A percentile compares a stretch with the other conserved stretches of the same genome.
These are phyloP conservation scores for Rhabdophis nuchalis DNA, from an alignment of 2,797 vertebrate species.

Conservation along the genomic window DNA sequence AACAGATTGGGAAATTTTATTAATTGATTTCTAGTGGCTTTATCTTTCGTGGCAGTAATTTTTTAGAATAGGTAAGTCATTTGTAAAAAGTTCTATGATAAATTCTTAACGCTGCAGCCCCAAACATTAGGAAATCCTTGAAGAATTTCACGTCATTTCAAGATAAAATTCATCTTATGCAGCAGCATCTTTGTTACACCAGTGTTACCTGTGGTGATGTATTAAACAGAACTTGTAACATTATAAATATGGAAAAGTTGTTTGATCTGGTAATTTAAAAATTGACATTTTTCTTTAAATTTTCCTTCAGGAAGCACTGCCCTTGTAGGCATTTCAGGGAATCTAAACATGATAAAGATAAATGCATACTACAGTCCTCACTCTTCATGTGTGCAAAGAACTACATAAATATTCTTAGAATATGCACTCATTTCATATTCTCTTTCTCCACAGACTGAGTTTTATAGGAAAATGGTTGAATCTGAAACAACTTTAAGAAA, in stretches of 20 bases:
- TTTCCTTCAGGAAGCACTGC: background rate
- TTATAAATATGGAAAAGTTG: background rate
- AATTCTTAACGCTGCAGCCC: background rate
- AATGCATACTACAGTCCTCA: background rate
- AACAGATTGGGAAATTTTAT: background rate
- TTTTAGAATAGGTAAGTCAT: background rate
- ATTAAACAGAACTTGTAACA: background rate
- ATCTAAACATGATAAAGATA: background rate
- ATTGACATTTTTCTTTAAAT: background rate
- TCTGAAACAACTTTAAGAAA: background rate
- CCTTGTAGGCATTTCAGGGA: background rate
- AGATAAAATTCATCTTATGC: background rate
- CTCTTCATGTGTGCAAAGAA: background rate
- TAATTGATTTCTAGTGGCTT: background rate
- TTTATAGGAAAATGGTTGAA: background rate
- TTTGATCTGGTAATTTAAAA: background rate
- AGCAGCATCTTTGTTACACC: background rate
- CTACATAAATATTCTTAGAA: background rate
- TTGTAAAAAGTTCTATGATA: background rate
- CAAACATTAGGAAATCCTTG: background rate
- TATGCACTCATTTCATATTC: background rate
- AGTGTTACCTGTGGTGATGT: background rate
- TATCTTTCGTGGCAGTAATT: background rate
- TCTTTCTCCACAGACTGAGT: background rate
- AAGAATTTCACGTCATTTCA: background rate